These are phyloP conservation scores for Torymus texanus DNA, from an alignment of 2,888 invertebrate species.

Conservation along the genomic window DNA sequence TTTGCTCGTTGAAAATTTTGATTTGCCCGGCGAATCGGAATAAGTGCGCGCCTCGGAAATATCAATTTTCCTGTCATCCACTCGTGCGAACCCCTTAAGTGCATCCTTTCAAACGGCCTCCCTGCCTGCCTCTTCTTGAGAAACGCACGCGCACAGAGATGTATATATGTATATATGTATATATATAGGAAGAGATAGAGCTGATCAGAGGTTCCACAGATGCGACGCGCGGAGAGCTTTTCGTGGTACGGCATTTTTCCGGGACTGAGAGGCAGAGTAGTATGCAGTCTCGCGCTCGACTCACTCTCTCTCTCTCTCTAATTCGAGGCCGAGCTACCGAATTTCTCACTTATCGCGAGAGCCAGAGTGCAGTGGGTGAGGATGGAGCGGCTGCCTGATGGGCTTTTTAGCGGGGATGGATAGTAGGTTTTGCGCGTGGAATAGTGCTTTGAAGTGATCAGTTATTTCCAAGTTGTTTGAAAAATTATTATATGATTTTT, in stretches of 20 bases:
- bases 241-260: slow-evolving; percentile 47
- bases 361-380: not conserved
- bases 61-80: slow-evolving; percentile 50
- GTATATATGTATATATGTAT: slow-evolving; percentile 4
- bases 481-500: too few species aligned
- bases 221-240: slow-evolving; percentile 25
- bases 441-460: too few species aligned
- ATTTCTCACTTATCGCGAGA: slow-evolving; percentile 34
- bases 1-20: slow-evolving; percentile 42
- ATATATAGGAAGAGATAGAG: not conserved
- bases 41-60: slow-evolving; percentile 45
- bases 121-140: too few species aligned
- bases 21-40: slow-evolving; percentile 41
- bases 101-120: slow-evolving; percentile 28
- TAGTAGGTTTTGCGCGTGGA: too few species aligned
- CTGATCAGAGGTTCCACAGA: slow-evolving; percentile 7
- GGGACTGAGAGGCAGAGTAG: not conserved
- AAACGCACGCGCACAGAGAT: not conserved
- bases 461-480: too few species aligned
- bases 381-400: too few species aligned
- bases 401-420: too few species aligned
- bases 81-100: slow-evolving; percentile 37
- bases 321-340: slow-evolving; percentile 29
- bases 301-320: slow-evolving; percentile 10
- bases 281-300: slow-evolving; percentile 3